Evolutionary conservation across 2,888 invertebrate genomes (phyloP).

Genomic region (Ceriagrion tenellum): DNA sequence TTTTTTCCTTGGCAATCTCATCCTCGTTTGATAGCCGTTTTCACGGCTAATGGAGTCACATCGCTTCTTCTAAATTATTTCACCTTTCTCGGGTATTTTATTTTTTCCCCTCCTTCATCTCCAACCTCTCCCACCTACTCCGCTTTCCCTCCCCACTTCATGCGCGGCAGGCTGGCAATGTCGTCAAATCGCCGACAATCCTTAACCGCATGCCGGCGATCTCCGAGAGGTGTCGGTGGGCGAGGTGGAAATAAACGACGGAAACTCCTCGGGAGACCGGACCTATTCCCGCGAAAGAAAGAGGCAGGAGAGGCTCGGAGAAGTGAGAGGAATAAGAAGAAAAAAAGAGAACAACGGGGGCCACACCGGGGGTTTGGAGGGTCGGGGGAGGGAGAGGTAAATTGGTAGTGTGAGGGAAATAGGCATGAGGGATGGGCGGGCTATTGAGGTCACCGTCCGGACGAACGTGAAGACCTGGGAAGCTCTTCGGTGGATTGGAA

Average conservation of each 20-base stretch:
- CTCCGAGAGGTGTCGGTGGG: neutral
- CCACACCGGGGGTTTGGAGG: neutral
- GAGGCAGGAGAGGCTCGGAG: neutral
- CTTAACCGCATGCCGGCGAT: neutral
- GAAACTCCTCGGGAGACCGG: neutral
- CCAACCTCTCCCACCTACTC: neutral
- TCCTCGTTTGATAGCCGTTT: neutral
- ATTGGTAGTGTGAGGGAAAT: neutral
- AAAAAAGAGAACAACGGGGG: neutral
- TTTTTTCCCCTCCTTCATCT: neutral
- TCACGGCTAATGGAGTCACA: neutral
- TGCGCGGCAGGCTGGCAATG: too few relatives aligned
- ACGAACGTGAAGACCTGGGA: neutral
- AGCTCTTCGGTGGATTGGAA: neutral
- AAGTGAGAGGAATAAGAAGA: neutral
- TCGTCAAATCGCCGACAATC: neutral
- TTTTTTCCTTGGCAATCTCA: neutral
- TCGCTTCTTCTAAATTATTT: neutral
- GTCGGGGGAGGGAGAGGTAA: neutral
- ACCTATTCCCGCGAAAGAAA: constrained; percentile 17
- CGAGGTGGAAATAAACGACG: neutral
- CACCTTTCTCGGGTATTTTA: neutral
- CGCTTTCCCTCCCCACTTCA: neutral
- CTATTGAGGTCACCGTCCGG: constrained; percentile 60
- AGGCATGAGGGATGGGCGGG: neutral